Percentiles rank a stretch among this genome's conserved stretches.
phyloP scores from a whole-genome alignment of 2,797 vertebrate species.

The Amniataba percoides region DNA sequence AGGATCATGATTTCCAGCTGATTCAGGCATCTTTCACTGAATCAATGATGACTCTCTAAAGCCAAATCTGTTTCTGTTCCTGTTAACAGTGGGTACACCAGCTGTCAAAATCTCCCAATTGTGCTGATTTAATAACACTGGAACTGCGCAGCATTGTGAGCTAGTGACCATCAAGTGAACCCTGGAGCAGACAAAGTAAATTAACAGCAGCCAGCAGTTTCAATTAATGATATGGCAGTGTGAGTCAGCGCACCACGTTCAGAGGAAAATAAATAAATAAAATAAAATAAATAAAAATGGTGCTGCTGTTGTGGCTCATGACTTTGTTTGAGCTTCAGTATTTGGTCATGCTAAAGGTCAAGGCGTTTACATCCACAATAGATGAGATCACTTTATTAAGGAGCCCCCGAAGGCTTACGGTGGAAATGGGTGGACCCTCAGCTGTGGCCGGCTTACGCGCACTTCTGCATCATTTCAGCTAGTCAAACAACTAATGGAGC shows the following conservation, averaged over 20 bases:
- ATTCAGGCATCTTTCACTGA: slow-evolving; percentile 4
- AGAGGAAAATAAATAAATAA: background rate
- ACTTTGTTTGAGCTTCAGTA: slow-evolving; percentile 5
- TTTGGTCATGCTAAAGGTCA: slow-evolving; percentile 5
- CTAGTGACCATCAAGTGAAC: slow-evolving; percentile 32
- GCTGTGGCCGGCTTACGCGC: background rate
- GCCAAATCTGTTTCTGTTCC: background rate
- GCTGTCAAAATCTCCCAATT: slow-evolving; percentile 10
- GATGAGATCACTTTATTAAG: background rate
- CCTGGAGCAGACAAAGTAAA: slow-evolving; percentile 37
- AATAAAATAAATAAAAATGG: background rate
- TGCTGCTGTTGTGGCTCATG: background rate
- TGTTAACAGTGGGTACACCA: background rate
- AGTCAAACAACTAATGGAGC: background rate
- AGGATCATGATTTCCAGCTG: background rate
- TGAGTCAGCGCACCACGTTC: slow-evolving; percentile 13
- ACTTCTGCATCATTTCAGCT: background rate
- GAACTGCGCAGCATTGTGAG: slow-evolving; percentile 17
- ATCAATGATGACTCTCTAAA: slow-evolving; percentile 23
- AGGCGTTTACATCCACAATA: slow-evolving; percentile 4
- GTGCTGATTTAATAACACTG: slow-evolving; percentile 15
- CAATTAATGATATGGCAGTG: slow-evolving; percentile 35
- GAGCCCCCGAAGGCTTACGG: background rate
- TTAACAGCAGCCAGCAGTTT: slow-evolving; percentile 37
- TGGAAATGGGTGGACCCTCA: background rate